Evolutionary conservation across 2,113 vertebrate species (phyloP).

Genomic region (Lepus europaeus): DNA sequence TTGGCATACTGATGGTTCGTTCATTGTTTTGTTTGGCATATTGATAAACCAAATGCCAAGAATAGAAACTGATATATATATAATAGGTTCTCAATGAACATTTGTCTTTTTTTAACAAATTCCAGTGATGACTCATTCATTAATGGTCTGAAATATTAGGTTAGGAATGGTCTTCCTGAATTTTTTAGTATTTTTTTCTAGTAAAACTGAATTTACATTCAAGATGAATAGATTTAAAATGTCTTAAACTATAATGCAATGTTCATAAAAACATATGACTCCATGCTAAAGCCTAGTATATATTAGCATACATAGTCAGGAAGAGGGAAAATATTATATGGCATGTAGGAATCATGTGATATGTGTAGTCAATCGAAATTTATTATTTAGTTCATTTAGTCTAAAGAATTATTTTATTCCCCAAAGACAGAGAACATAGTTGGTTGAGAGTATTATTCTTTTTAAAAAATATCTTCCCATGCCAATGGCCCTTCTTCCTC

Average conservation of each 20-base stretch:
- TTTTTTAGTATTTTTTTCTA: conserved; percentile 30
- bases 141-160: conserved; percentile 28
- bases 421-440: conserved; percentile 45
- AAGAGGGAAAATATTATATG: conserved; percentile 18
- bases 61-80: neutral
- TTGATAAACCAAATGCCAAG: neutral
- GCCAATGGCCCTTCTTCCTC: neutral
- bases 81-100: conserved; percentile 3
- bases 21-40: neutral
- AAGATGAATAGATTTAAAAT: conserved; percentile 43
- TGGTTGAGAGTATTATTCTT: conserved; percentile 44
- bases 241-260: neutral
- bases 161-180: neutral
- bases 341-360: conserved; percentile 46
- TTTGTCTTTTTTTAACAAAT: conserved; percentile 11
- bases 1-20: neutral
- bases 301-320: neutral
- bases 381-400: conserved; percentile 62
- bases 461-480: conserved; percentile 24
- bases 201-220: conserved; percentile 33
- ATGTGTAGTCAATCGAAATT: conserved; percentile 54
- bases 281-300: neutral
- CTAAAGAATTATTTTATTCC: conserved; percentile 73
- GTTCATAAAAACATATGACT: neutral
- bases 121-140: neutral